phyloP scores from a whole-genome alignment of 2,113 vertebrate species.

The Recurvirostra avosetta region DNA sequence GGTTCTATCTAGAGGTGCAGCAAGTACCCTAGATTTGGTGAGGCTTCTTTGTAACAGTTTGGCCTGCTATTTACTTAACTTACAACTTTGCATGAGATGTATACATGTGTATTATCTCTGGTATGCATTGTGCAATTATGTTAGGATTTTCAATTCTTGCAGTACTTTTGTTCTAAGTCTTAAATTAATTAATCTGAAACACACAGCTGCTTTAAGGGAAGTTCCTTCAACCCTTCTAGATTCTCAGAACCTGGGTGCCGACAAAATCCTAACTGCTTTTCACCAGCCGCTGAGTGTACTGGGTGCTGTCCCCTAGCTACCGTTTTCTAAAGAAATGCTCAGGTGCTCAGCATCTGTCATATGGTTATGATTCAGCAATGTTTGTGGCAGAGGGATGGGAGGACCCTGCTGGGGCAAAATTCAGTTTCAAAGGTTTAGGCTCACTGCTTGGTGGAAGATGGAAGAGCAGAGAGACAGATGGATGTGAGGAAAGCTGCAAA shows the following conservation, averaged over 20 bases:
- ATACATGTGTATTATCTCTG: neutral
- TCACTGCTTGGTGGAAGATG: neutral
- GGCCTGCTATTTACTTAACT: neutral
- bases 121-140: neutral
- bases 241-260: neutral
- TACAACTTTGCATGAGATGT: neutral
- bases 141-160: neutral
- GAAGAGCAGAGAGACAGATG: neutral
- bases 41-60: neutral
- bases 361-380: neutral
- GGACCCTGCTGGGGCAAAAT: neutral
- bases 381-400: neutral
- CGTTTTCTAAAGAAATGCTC: neutral
- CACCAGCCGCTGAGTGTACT: neutral
- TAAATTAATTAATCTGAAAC: neutral
- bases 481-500: neutral
- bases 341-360: neutral
- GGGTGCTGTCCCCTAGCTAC: neutral
- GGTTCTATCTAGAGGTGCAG: neutral
- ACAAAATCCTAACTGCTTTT: neutral
- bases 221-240: neutral
- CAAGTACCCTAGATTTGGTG: neutral
- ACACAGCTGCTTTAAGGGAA: neutral
- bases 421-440: neutral
- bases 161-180: neutral